Evolutionary conservation across 2,888 invertebrate genomes (phyloP).

Genomic region (Drosophila infuscata): DNA sequence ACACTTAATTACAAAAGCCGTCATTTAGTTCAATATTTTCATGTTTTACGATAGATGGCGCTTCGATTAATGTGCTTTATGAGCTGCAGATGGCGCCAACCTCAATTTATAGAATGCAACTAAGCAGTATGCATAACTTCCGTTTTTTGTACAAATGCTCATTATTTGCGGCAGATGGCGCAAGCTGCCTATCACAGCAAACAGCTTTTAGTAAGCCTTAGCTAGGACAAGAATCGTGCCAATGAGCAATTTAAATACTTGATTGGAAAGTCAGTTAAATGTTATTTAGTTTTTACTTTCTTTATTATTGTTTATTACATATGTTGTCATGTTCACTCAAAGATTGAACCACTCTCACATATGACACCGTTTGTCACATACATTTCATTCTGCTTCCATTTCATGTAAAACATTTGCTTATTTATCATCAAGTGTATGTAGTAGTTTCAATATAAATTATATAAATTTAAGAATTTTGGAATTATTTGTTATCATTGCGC

Average conservation of each 20-base stretch:
- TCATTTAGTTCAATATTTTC: not conserved
- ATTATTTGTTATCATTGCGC: constrained; percentile 59
- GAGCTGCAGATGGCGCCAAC: constrained; percentile 5
- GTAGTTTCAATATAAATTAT: constrained; percentile 55
- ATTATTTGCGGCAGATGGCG: constrained; percentile 3
- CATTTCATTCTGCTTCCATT: constrained; percentile 39
- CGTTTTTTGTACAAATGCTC: not conserved
- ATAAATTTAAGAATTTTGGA: constrained; percentile 74
- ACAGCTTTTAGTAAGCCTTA: not conserved
- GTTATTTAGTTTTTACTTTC: constrained; percentile 38
- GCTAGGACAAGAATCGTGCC: not conserved
- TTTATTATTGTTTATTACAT: constrained; percentile 57
- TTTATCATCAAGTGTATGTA: constrained; percentile 30
- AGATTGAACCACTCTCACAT: constrained; percentile 45
- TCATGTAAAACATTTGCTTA: constrained; percentile 43
- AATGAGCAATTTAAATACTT: not conserved
- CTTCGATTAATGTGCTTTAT: too few relatives aligned
- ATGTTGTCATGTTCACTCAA: constrained; percentile 53
- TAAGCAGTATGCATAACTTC: not conserved
- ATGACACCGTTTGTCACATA: constrained; percentile 54
- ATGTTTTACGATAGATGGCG: not conserved
- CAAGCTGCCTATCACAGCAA: not conserved
- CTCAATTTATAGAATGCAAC: not conserved
- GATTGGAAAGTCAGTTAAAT: not conserved
- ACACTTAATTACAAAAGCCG: not conserved